These are phyloP conservation scores for Crenuchus spilurus DNA, from an alignment of 2,797 vertebrate genomes.

Conservation along the genomic window DNA sequence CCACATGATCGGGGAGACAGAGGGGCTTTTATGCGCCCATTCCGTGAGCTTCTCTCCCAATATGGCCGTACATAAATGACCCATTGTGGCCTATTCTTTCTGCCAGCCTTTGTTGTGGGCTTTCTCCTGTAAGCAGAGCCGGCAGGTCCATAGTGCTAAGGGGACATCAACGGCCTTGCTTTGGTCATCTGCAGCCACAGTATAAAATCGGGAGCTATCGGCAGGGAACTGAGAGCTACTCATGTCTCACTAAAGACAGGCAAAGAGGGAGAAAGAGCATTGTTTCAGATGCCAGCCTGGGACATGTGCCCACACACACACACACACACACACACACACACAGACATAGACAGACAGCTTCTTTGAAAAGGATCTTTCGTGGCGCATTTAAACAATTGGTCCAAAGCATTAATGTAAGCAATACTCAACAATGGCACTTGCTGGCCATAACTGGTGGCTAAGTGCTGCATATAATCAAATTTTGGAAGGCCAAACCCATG, in stretches of 20 bases:
- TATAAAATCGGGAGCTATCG: slow-evolving; percentile 66
- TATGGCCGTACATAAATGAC: slow-evolving; percentile 64
- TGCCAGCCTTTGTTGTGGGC: slow-evolving; percentile 60
- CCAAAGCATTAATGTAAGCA: slow-evolving; percentile 77
- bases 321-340: slow-evolving; percentile 39
- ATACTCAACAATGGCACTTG: slow-evolving; percentile 81
- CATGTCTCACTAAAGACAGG: slow-evolving; percentile 62
- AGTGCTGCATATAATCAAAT: slow-evolving; percentile 82
- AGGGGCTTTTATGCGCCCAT: slow-evolving; percentile 60
- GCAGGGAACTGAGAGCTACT: slow-evolving; percentile 48
- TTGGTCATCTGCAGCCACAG: slow-evolving; percentile 65
- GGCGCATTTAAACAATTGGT: slow-evolving; percentile 75
- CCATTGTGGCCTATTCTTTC: slow-evolving; percentile 69
- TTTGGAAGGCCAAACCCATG: slow-evolving; percentile 81
- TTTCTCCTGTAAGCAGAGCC: slow-evolving; percentile 63
- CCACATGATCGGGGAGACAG: slow-evolving; percentile 62
- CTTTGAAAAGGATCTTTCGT: slow-evolving; percentile 55
- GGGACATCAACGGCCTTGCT: slow-evolving; percentile 56
- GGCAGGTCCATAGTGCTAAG: slow-evolving; percentile 60
- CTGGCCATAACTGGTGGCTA: slow-evolving; percentile 77
- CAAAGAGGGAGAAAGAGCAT: slow-evolving; percentile 45
- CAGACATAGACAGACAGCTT: slow-evolving; percentile 41
- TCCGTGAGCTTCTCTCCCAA: slow-evolving; percentile 57
- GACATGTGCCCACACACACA: slow-evolving; percentile 51
- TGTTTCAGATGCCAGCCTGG: slow-evolving; percentile 62